phyloP scores from a whole-genome alignment of 37 sponge, comb jelly and placozoan genomes.

The Ianthella basta region DNA sequence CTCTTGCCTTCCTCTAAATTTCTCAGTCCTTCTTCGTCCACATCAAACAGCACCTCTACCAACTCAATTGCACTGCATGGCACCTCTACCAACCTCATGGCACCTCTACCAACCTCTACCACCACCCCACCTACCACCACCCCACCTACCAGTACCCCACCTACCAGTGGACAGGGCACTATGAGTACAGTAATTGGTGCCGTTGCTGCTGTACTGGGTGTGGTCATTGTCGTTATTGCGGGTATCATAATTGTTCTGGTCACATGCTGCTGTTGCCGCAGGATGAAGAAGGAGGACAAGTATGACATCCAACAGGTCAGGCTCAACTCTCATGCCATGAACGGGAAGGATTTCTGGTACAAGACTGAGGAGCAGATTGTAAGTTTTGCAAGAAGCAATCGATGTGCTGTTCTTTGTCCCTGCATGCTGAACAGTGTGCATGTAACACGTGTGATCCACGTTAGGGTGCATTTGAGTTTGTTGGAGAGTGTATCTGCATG shows the following conservation, averaged over 20 bases:
- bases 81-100: neutral
- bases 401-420: no score
- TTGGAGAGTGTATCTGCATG: no score
- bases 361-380: slow-evolving; percentile 70
- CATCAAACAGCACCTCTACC: neutral
- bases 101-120: neutral
- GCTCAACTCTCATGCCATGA: neutral
- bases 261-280: slow-evolving; percentile 4
- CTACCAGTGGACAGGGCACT: neutral
- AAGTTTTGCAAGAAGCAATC: slow-evolving; percentile 35
- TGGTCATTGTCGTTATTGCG: slow-evolving; percentile 16
- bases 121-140: neutral
- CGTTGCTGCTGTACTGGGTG: slow-evolving; percentile 20
- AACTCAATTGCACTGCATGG: neutral
- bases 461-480: no score
- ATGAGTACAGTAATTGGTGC: slow-evolving; percentile 19
- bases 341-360: slow-evolving; percentile 49
- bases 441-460: no score
- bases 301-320: neutral
- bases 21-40: neutral
- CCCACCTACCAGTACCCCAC: neutral
- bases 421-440: neutral
- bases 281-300: slow-evolving; percentile 28
- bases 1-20: no score
- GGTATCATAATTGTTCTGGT: neutral